Base-by-base conservation (phyloP, 2,113 vertebrate species). In the Arothron firmamentum region DNA sequence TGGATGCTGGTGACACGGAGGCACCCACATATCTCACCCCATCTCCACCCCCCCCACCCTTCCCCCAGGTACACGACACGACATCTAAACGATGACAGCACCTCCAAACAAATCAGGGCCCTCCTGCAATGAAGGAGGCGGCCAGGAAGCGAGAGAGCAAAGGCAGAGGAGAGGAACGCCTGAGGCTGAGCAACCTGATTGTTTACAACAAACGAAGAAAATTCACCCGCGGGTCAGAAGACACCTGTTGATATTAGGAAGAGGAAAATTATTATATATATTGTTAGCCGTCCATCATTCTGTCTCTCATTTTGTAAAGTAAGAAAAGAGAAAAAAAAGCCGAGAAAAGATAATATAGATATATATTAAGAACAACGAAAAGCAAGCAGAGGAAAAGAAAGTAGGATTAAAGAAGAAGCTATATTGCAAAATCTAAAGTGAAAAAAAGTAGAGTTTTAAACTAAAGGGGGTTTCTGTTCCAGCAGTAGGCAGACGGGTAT, bases 31-130 rank as follows among this genome's bases (percentile, higher is more conserved):
- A 15, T 42, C 10, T 49, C 18, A 43, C 11, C 34, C 0, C 17
- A 1, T 45, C 51, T 0, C 23, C 23, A 42, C 4, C 45, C 20
- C 21, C 0, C 3, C 9, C 84, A 96, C 23, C 47, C 4, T 41
- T n/a, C 21, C 0, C 3, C 10, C 84, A 96, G 94, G 91, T 96
- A 96, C 70, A 96, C 94, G 59, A 96, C 94, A 17, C 88, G 93
- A 63, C 94, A 96, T 89, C 91, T 96, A 85, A 93, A 95, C 1
- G 94, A 96, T 0, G 94, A 96, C 87, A 94, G 92, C 92, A 95
- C 94, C 45, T 96, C 94, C 70, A 96, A 96, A 91, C 94, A 96
- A 93, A 93, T 96, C 88, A 89, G 94, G 78, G 93, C 94, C 70
- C 90, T 96, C 77, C 93, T 96, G 77, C 94, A 96, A 84, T 96